A percentile compares a stretch with the other conserved stretches of the same genome.
phyloP scores from a whole-genome alignment of 2,888 invertebrate species.

The Asteroscopus sphinx region DNA sequence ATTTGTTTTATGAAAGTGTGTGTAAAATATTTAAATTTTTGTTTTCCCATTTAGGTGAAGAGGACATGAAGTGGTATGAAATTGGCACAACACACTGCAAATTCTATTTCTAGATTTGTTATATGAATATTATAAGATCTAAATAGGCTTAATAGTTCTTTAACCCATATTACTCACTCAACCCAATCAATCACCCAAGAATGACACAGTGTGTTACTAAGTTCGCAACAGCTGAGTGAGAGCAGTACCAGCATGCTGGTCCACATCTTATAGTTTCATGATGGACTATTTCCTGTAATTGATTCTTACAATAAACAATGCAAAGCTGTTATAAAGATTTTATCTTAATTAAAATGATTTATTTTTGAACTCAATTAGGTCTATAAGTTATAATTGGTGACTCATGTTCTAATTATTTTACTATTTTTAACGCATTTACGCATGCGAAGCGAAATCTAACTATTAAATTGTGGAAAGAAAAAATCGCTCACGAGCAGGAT shows the following conservation, averaged over 20 bases:
- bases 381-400: too few species aligned
- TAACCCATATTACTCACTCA: conserved; percentile 1
- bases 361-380: too few species aligned
- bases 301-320: background rate
- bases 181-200: conserved; percentile 1
- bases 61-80: conserved; percentile 3
- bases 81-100: conserved; percentile 21
- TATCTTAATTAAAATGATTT: too few species aligned
- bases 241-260: conserved; percentile 1
- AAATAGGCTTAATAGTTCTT: conserved; percentile 6
- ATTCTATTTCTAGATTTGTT: conserved; percentile 26
- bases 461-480: too few species aligned
- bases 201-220: conserved; percentile 1
- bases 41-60: conserved; percentile 3
- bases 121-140: conserved; percentile 13
- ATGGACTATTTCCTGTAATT: background rate
- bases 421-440: too few species aligned
- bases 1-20: conserved; percentile 1
- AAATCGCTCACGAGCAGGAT: too few species aligned
- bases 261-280: background rate
- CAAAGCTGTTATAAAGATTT: background rate
- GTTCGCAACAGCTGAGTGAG: too few species aligned
- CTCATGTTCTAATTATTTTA: too few species aligned
- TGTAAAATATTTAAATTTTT: conserved; percentile 8
- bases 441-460: too few species aligned